phyloP scores from a whole-genome alignment of 2,113 vertebrate genomes.

The Alosa alosa region DNA sequence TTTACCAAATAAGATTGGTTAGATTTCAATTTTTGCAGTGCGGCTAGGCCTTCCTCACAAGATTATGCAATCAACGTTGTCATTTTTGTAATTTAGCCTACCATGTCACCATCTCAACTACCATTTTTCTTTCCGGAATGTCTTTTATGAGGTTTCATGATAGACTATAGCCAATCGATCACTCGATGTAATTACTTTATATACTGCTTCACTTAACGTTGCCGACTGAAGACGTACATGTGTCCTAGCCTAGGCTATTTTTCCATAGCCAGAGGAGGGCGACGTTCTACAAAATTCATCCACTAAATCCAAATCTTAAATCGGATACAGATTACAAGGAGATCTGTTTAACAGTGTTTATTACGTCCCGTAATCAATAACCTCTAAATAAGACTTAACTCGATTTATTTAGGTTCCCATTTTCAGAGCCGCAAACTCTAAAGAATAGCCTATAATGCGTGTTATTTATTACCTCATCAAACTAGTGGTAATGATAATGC shows the following conservation, averaged over 20 bases:
- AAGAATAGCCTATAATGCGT: no score
- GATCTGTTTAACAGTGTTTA: neutral
- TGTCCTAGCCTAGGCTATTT: constrained; percentile 36
- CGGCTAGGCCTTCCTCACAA: constrained; percentile 60
- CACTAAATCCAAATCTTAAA: neutral
- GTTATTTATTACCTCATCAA: no score
- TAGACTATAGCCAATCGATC: constrained; percentile 66
- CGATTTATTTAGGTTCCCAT: no score
- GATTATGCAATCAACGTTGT: constrained; percentile 74
- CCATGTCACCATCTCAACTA: constrained; percentile 76
- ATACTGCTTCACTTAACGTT: constrained; percentile 63
- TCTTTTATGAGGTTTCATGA: constrained; percentile 73
- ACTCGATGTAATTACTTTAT: constrained; percentile 73
- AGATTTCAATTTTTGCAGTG: no score
- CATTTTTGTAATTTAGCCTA: constrained; percentile 73
- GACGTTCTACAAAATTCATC: constrained; percentile 41
- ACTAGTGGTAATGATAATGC: no score
- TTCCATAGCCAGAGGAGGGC: constrained; percentile 63
- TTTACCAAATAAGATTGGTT: no score
- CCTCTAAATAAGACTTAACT: neutral
- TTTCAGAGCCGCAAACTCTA: no score
- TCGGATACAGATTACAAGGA: neutral
- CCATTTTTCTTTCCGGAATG: constrained; percentile 74
- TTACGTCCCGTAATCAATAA: neutral
- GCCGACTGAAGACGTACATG: constrained; percentile 40